A percentile compares a stretch with the other conserved stretches of the same genome.
Evolutionary conservation across 2,888 invertebrate genomes (phyloP).

Genomic region (Spodoptera exigua): DNA sequence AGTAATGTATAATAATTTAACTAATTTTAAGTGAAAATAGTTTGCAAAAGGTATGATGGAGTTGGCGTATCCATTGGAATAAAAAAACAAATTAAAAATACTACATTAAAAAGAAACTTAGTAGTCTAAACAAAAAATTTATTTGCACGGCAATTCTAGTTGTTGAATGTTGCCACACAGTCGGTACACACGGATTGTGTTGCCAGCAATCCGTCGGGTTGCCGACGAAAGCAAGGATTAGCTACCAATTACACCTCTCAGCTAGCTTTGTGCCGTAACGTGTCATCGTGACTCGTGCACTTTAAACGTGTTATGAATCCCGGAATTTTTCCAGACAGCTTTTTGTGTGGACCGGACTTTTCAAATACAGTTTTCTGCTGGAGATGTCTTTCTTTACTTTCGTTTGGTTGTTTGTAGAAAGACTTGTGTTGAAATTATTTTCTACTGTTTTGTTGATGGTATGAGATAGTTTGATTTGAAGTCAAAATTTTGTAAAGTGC

Average conservation of each 20-base stretch:
- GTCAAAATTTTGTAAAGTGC: too few species aligned
- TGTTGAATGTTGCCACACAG: conserved; percentile 34
- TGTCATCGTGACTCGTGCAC: conserved; percentile 61
- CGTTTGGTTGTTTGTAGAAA: neutral
- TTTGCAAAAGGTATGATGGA: too few species aligned
- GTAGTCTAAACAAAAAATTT: neutral
- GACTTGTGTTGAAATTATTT: neutral
- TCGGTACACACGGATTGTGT: conserved; percentile 38
- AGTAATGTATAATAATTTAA: too few species aligned
- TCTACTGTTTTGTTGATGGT: too few species aligned
- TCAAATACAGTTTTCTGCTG: conserved; percentile 8
- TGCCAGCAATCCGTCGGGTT: conserved; percentile 64
- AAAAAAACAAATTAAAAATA: too few species aligned
- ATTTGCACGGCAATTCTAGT: conserved; percentile 13
- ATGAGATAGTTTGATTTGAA: too few species aligned
- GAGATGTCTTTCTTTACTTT: neutral
- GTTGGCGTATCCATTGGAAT: too few species aligned
- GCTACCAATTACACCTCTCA: conserved; percentile 81
- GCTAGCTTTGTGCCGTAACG: conserved; percentile 62
- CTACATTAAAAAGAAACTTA: too few species aligned
- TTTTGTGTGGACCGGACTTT: conserved; percentile 3
- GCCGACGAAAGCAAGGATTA: conserved; percentile 78
- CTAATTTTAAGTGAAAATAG: too few species aligned
- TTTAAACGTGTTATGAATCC: conserved; percentile 63
- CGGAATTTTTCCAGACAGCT: conserved; percentile 36